phyloP scores from a whole-genome alignment of 1,140 invertebrate genomes.

The Neotoxoptera formosana region DNA sequence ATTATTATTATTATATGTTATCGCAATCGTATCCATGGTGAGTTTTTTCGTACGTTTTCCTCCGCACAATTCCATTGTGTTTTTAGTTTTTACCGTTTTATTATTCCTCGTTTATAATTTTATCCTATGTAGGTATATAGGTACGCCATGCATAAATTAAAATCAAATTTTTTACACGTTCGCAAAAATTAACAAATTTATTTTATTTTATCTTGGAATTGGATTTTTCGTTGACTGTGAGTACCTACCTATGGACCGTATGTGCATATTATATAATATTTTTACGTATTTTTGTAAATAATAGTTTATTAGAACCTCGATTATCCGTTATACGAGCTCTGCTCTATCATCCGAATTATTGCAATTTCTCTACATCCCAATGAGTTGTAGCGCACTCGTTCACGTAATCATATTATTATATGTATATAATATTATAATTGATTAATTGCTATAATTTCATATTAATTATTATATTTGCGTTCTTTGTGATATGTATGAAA shows the following conservation, averaged over 20 bases:
- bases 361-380: not conserved
- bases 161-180: not conserved
- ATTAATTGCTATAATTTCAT: not conserved
- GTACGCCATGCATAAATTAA: not conserved
- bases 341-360: not conserved
- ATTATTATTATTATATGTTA: not conserved
- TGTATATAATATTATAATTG: too few species aligned
- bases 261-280: too few species aligned
- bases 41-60: not conserved
- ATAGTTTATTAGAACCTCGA: not conserved
- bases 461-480: too few species aligned
- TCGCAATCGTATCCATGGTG: not conserved
- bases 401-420: not conserved
- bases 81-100: not conserved
- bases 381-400: not conserved
- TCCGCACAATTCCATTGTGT: not conserved
- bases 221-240: not conserved
- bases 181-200: not conserved
- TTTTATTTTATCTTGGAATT: not conserved
- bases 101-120: not conserved
- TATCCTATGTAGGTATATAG: not conserved
- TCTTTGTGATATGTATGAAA: too few species aligned
- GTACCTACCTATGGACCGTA: not conserved
- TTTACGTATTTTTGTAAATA: too few species aligned
- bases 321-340: not conserved